A percentile compares a stretch with the other conserved stretches of the same genome.
These are phyloP conservation scores for Meloidogyne floridensis DNA, from an alignment of 1,140 invertebrate species.

Conservation along the genomic window DNA sequence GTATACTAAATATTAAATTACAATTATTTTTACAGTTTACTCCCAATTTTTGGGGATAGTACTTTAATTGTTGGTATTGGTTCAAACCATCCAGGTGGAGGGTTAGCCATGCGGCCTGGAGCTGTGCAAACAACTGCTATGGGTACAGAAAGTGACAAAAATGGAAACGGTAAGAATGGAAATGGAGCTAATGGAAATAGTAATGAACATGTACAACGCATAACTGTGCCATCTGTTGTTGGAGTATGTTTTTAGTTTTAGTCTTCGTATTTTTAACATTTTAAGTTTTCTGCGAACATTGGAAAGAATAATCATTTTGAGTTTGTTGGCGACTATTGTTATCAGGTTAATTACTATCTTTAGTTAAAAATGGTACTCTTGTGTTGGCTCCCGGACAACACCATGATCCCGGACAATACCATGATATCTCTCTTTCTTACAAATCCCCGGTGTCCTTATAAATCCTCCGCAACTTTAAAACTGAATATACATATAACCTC, in stretches of 20 bases:
- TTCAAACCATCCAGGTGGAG: conserved; percentile 35
- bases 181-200: conserved; percentile 14
- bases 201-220: neutral
- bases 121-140: neutral
- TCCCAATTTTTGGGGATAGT: conserved; percentile 12
- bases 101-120: conserved; percentile 24
- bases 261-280: neutral
- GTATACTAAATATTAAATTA: neutral
- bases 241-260: conserved; percentile 19
- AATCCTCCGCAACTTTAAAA: no score
- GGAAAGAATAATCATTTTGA: conserved; percentile 26
- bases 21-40: neutral
- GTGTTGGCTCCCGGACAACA: no score
- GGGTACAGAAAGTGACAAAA: conserved; percentile 13
- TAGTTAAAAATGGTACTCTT: no score
- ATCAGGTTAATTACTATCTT: conserved; percentile 22
- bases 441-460: no score
- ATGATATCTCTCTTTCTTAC: no score
- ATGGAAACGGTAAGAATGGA: conserved; percentile 7
- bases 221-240: conserved; percentile 30
- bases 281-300: conserved; percentile 28
- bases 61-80: conserved; percentile 33
- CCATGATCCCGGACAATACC: no score
- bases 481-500: no score
- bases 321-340: conserved; percentile 34